Evolutionary conservation across 2,113 vertebrate species (phyloP), one percentile per base, ranked within the genome.

Genomic region (Aphelocoma coerulescens): DNA sequence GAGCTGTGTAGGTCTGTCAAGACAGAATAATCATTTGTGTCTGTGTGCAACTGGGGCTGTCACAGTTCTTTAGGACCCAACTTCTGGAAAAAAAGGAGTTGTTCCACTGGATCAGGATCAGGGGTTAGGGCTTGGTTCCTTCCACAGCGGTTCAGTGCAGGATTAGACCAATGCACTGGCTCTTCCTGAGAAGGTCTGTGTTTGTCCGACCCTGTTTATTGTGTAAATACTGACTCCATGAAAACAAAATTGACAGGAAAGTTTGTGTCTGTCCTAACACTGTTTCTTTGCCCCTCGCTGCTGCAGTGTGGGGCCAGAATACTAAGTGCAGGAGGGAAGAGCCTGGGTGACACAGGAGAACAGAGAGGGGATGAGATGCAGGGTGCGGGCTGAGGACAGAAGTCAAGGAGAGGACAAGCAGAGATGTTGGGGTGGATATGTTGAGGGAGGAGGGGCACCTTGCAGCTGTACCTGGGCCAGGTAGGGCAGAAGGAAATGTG

Each of bases 21-120:
- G 94, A 92, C 95, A 95, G 95, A 98, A 98, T 98, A 97, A 98
- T 98, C 95, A 96, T 98, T 98, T 98, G 93, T 95, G 94, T 94
- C 96, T 93, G 41, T 74, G 91, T 87, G 82, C 83, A 94, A 68
- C 85, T 51, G 62, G 66, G 77, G 44, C 82, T 95, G 86, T 82
- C 10, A 16, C 67, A 96, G 84, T 48, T 79, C 92, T 72, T 88
- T 65, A 77, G 75, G 26, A 32, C 51, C 82, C 11, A 7, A 16
- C 28, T 75, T 75, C 63, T 90, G 59, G 72, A 79, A 88, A 85
- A 85, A 76, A 73, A 57, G 13, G 2, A 27, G 7, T 74, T 74
- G 39, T 84, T 73, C 44, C 55, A 74, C 49, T 55, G 33, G 32
- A 62, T 86, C 17, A 23, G 51, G 51, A 68, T 94, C 23, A 32